Evolutionary conservation across 2,888 invertebrate species (phyloP).

Genomic region (Athripsodes cinereus): DNA sequence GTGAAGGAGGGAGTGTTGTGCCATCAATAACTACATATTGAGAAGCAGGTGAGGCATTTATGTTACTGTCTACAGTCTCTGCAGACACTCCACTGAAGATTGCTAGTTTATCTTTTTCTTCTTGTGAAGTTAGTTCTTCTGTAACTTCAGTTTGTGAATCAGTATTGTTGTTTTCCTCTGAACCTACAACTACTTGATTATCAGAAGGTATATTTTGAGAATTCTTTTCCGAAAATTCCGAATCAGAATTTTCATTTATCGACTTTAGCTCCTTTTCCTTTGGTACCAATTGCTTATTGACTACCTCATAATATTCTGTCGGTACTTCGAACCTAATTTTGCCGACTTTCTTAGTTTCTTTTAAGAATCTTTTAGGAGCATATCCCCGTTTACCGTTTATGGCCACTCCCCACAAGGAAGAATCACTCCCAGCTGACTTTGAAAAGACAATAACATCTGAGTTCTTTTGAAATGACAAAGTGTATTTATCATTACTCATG

Average conservation of each 20-base stretch:
- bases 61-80: constrained; percentile 3
- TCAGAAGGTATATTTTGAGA: not conserved
- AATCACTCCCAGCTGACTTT: constrained; percentile 50
- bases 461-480: constrained; percentile 57
- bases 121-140: not conserved
- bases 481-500: constrained; percentile 45
- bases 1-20: constrained; percentile 41
- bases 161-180: not conserved
- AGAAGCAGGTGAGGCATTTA: constrained; percentile 7
- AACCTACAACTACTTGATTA: not conserved
- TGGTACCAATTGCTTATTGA: constrained; percentile 34
- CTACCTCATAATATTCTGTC: constrained; percentile 33
- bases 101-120: not conserved
- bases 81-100: not conserved
- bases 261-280: constrained; percentile 27
- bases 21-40: constrained; percentile 56
- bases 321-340: constrained; percentile 40
- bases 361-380: constrained; percentile 52
- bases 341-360: constrained; percentile 52
- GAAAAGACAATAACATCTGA: constrained; percentile 57
- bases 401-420: constrained; percentile 62
- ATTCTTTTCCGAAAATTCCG: constrained; percentile 2
- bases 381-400: constrained; percentile 65
- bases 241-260: too few species aligned
- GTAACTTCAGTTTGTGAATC: not conserved